A percentile compares a stretch with the other conserved stretches of the same genome.
phyloP scores from a whole-genome alignment of 2,797 vertebrate species.

The Gymnopithys bicolor region DNA sequence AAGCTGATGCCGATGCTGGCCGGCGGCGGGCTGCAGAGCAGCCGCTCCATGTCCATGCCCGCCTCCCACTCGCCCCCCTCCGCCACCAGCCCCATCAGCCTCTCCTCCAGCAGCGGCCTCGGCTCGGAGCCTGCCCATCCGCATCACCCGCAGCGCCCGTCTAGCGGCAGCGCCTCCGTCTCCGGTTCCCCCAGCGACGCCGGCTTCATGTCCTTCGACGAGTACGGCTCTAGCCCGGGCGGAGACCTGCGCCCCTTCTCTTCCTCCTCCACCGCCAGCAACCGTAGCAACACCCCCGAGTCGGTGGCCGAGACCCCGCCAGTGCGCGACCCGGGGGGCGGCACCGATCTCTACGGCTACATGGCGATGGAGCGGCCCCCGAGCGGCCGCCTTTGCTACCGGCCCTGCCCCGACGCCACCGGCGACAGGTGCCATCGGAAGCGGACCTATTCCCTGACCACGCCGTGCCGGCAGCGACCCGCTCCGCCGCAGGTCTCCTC shows the following conservation, averaged over 20 bases:
- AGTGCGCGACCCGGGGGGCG: constrained; percentile 78
- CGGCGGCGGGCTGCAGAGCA: constrained; percentile 84
- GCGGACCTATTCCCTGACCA: constrained; percentile 92
- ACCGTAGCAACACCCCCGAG: constrained; percentile 91
- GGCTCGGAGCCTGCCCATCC: constrained; percentile 72
- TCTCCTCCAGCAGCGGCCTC: constrained; percentile 86
- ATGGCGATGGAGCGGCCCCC: constrained; percentile 91
- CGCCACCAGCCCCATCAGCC: constrained; percentile 82
- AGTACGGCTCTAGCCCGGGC: constrained; percentile 88
- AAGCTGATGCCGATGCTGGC: constrained; percentile 65
- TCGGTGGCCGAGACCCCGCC: constrained; percentile 90
- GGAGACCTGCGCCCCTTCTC: constrained; percentile 84
- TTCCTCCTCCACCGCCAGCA: constrained; percentile 72
- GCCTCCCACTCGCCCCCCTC: constrained; percentile 87
- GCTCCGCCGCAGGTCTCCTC: constrained; percentile 89
- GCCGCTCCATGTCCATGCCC: constrained; percentile 94
- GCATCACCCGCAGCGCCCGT: constrained; percentile 82
- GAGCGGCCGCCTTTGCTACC: constrained; percentile 71
- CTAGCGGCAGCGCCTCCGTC: constrained; percentile 90
- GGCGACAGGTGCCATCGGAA: constrained; percentile 86
- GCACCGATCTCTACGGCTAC: constrained; percentile 87
- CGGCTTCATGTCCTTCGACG: constrained; percentile 93
- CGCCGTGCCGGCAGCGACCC: constrained; percentile 87
- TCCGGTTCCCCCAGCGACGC: constrained; percentile 93
- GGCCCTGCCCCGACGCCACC: constrained; percentile 74